These are phyloP conservation scores for Leptinotarsa undecemlineata DNA, from an alignment of 1,140 invertebrate species.

Conservation along the genomic window DNA sequence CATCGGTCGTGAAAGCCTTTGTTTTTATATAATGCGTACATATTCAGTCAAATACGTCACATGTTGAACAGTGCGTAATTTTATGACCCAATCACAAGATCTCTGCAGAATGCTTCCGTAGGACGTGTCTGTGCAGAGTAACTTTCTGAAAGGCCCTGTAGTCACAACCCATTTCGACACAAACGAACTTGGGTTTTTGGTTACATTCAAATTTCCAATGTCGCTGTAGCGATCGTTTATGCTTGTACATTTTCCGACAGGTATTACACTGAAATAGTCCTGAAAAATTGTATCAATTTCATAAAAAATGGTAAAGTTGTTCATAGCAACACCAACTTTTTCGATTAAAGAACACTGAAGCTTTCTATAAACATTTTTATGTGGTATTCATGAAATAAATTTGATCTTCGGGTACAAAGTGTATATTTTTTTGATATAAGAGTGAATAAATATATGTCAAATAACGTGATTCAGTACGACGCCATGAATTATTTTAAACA, in stretches of 20 bases:
- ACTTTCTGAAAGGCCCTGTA: slow-evolving; percentile 59
- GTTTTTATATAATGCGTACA: too few species aligned
- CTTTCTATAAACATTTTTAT: background rate
- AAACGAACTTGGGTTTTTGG: slow-evolving; percentile 54
- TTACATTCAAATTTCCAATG: slow-evolving; percentile 62
- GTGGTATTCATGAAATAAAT: background rate
- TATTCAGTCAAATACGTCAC: too few species aligned
- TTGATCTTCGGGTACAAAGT: background rate
- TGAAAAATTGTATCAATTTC: background rate
- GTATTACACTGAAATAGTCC: background rate
- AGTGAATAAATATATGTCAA: too few species aligned
- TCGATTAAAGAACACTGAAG: too few species aligned
- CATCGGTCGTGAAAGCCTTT: too few species aligned
- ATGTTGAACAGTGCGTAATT: too few species aligned
- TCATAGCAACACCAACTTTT: too few species aligned
- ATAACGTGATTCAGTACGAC: too few species aligned
- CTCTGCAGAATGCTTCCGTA: background rate
- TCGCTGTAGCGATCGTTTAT: slow-evolving; percentile 54
- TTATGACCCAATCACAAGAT: too few species aligned
- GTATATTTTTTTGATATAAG: too few species aligned
- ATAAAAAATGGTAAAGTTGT: too few species aligned
- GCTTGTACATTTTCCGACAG: slow-evolving; percentile 52
- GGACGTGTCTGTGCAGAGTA: background rate
- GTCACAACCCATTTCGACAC: slow-evolving; percentile 54
- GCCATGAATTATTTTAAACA: too few species aligned